Conservation (phyloP, 2,113 vertebrate species). For the Larimichthys polyactis region DNA sequence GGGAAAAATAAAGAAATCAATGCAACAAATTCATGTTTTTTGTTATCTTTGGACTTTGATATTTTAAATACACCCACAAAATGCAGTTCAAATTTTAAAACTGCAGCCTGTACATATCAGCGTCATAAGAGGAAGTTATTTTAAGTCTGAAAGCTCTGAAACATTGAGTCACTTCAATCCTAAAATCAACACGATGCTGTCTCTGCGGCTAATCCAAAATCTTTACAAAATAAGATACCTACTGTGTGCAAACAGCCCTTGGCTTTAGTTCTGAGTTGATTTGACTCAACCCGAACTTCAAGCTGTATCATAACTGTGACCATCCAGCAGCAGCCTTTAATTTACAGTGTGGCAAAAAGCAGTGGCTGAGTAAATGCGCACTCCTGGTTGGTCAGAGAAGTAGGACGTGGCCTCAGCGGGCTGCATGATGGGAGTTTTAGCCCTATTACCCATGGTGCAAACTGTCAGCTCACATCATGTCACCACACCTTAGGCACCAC, state of each 20-base stretch:
- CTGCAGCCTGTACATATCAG: background rate
- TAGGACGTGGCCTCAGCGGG: slow-evolving; percentile 51
- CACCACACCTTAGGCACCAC: slow-evolving; percentile 73
- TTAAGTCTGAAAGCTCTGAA: background rate
- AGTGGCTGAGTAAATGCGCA: slow-evolving; percentile 13
- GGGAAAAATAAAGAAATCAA: slow-evolving; percentile 87
- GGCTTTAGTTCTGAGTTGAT: slow-evolving; percentile 24
- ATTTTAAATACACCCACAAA: background rate
- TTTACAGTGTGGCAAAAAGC: slow-evolving; percentile 10
- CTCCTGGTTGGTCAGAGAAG: slow-evolving; percentile 33
- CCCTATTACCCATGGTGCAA: slow-evolving; percentile 68
- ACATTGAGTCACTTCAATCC: slow-evolving; percentile 24
- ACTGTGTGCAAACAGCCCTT: slow-evolving; percentile 22
- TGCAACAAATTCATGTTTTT: slow-evolving; percentile 86
- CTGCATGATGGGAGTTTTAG: slow-evolving; percentile 69
- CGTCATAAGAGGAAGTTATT: background rate
- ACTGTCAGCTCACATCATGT: slow-evolving; percentile 75
- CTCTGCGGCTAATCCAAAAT: slow-evolving; percentile 2
- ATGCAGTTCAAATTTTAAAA: background rate
- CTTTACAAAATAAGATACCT: slow-evolving; percentile 43
- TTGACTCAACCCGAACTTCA: slow-evolving; percentile 9
- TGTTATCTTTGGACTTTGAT: background rate
- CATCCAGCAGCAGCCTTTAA: slow-evolving; percentile 39
- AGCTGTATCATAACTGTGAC: slow-evolving; percentile 17
- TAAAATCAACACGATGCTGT: slow-evolving; percentile 14